phyloP scores from a whole-genome alignment of 2,797 vertebrate species.

The Neosalanx taihuensis region DNA sequence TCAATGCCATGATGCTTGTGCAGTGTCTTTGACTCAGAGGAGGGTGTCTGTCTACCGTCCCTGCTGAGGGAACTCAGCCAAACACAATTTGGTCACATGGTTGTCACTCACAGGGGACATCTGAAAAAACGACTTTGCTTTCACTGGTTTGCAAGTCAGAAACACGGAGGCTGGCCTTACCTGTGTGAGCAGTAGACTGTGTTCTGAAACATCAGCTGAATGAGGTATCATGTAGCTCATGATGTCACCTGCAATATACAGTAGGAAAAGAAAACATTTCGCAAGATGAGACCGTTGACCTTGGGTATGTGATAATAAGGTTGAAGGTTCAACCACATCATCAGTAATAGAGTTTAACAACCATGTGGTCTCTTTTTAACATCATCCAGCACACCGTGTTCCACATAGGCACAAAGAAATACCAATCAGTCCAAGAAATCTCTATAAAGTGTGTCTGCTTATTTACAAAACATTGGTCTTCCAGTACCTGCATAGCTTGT shows the following conservation, averaged over 20 bases:
- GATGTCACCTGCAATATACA: background rate
- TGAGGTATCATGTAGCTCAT: background rate
- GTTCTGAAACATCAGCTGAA: background rate
- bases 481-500: background rate
- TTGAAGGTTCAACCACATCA: slow-evolving; percentile 1
- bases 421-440: slow-evolving; percentile 19
- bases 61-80: slow-evolving; percentile 48
- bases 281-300: too few species aligned
- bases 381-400: background rate
- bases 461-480: slow-evolving; percentile 32
- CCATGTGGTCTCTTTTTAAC: background rate
- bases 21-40: slow-evolving; percentile 49
- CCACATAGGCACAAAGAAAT: slow-evolving; percentile 13
- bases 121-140: slow-evolving; percentile 40
- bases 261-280: too few species aligned
- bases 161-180: slow-evolving; percentile 27
- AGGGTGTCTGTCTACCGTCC: slow-evolving; percentile 37
- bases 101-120: slow-evolving; percentile 37
- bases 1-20: slow-evolving; percentile 44
- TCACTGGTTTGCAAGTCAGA: slow-evolving; percentile 48
- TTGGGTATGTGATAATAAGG: background rate
- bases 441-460: slow-evolving; percentile 37
- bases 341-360: background rate
- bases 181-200: slow-evolving; percentile 17
- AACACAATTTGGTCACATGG: slow-evolving; percentile 47